Evolutionary conservation across 1,140 invertebrate species (phyloP).

Genomic region (Panagrolaimus sp.): DNA sequence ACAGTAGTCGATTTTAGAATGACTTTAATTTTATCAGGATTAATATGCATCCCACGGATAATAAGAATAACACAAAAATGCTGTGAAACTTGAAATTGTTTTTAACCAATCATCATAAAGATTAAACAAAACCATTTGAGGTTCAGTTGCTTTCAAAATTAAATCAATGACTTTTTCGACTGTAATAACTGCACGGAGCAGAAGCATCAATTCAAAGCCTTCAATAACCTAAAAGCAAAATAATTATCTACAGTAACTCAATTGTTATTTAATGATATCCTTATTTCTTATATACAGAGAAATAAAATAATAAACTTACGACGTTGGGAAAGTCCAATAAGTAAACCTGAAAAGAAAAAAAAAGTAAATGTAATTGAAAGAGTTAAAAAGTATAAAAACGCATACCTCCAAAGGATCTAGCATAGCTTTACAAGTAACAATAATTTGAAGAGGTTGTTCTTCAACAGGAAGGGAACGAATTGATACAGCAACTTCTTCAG

Average conservation of each 20-base stretch:
- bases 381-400: too few species aligned
- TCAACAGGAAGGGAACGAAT: slow-evolving; percentile 97
- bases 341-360: slow-evolving; percentile 98
- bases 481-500: slow-evolving; percentile 97
- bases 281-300: too few species aligned
- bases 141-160: slow-evolving; percentile 96
- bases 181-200: slow-evolving; percentile 90
- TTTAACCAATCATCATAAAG: slow-evolving; percentile 99
- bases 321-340: slow-evolving; percentile 59
- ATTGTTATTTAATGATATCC: too few species aligned
- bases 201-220: slow-evolving; percentile 92
- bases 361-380: too few species aligned
- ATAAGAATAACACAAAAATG: slow-evolving; percentile 97
- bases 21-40: slow-evolving; percentile 96
- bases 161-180: slow-evolving; percentile 99
- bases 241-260: too few species aligned
- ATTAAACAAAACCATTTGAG: slow-evolving; percentile 99
- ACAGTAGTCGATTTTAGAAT: slow-evolving; percentile 95
- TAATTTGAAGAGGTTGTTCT: slow-evolving; percentile 99
- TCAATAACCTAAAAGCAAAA: slow-evolving; percentile 98
- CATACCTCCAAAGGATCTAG: slow-evolving; percentile 98
- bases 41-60: slow-evolving; percentile 90
- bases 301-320: too few species aligned
- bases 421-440: slow-evolving; percentile 98
- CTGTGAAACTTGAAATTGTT: slow-evolving; percentile 62